Percentiles rank a stretch among this genome's conserved stretches.
Evolutionary conservation across 2,113 vertebrate genomes (phyloP).

Genomic region (Tragelaphus imberbis): DNA sequence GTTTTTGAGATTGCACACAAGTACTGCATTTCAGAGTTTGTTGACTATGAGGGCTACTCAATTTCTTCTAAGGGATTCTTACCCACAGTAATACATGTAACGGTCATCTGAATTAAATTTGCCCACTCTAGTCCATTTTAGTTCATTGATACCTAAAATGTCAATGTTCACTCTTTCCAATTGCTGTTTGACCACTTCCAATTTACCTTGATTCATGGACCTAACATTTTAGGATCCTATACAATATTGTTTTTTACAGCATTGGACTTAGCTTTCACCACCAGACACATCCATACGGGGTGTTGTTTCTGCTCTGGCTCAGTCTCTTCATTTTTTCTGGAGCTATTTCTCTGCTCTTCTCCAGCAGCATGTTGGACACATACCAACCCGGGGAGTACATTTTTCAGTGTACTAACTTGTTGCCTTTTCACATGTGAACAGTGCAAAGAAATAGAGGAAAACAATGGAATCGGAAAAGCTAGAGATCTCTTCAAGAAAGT

Average conservation of each 20-base stretch:
- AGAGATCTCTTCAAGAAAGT: not conserved
- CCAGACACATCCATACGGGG: not conserved
- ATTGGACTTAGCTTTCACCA: not conserved
- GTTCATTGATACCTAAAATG: not conserved
- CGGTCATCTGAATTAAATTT: not conserved
- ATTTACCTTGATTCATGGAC: not conserved
- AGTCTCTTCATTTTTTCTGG: not conserved
- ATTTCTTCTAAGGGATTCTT: not conserved
- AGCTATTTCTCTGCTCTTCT: not conserved
- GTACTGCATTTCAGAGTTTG: not conserved
- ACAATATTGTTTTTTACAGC: not conserved
- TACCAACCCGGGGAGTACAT: not conserved
- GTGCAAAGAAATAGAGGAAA: not conserved
- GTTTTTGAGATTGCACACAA: not conserved
- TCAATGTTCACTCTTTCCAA: accelerated
- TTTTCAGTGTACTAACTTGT: not conserved
- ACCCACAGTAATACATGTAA: not conserved
- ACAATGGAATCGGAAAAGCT: not conserved
- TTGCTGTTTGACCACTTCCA: not conserved
- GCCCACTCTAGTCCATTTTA: not conserved
- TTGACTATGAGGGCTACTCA: not conserved
- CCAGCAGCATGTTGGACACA: not conserved
- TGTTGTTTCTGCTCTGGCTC: not conserved
- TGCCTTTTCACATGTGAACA: not conserved
- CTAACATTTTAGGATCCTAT: not conserved